phyloP scores from a whole-genome alignment of 2,797 vertebrate species.

The Danio choprae region DNA sequence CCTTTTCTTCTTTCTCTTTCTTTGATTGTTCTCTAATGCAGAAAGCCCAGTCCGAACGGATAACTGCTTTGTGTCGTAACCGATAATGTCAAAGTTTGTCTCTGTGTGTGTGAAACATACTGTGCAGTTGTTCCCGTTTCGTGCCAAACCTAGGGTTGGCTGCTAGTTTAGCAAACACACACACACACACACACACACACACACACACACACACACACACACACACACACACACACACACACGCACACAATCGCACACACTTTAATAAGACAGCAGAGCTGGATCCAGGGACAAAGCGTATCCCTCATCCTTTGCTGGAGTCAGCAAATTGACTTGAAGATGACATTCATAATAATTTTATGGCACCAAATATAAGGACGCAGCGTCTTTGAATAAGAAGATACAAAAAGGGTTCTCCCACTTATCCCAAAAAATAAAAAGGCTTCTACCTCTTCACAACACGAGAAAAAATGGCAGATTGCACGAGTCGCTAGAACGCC shows the following conservation, averaged over 20 bases:
- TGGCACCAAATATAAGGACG: conserved; percentile 98
- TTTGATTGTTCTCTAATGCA: conserved; percentile 76
- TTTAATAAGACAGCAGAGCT: conserved; percentile 79
- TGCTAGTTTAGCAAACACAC: conserved; percentile 83
- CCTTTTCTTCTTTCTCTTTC: conserved; percentile 83
- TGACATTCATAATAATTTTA: conserved; percentile 89
- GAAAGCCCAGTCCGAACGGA: conserved; percentile 79
- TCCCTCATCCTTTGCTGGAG: conserved; percentile 91
- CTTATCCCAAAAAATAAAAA: conserved; percentile 91
- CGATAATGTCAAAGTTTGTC: conserved; percentile 83
- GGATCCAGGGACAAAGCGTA: conserved; percentile 92
- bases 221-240: conserved; percentile 66
- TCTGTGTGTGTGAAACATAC: conserved; percentile 89
- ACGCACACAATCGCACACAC: conserved; percentile 73
- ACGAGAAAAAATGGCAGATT: conserved; percentile 95
- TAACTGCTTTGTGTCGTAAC: conserved; percentile 83
- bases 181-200: conserved; percentile 65
- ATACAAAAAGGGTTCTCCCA: conserved; percentile 90
- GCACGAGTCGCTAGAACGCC: conserved; percentile 93
- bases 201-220: conserved; percentile 74
- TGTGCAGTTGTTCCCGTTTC: conserved; percentile 88
- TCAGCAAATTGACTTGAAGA: conserved; percentile 94
- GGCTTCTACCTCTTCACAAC: conserved; percentile 99
- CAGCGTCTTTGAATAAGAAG: conserved; percentile 85
- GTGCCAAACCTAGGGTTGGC: conserved; percentile 90